These are phyloP conservation scores for Sminthurides bifidus DNA, from an alignment of 1,140 invertebrate species.

Conservation along the genomic window DNA sequence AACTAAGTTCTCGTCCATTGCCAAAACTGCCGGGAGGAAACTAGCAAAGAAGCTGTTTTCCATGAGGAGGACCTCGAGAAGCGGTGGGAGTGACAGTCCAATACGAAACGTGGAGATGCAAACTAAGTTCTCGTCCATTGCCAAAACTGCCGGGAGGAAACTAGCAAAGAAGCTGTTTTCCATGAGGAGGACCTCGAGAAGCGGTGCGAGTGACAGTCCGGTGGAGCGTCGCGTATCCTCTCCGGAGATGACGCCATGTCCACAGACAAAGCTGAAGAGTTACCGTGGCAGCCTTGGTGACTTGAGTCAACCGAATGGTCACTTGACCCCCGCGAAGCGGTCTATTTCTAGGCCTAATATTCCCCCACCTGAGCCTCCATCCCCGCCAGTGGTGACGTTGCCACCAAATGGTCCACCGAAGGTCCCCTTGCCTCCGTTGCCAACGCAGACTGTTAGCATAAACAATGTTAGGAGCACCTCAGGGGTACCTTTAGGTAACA, in stretches of 20 bases:
- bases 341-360: conserved; percentile 20
- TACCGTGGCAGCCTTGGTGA: neutral
- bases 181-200: conserved; percentile 16
- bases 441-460: neutral
- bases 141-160: conserved; percentile 14
- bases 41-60: conserved; percentile 22
- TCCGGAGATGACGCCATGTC: neutral
- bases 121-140: neutral
- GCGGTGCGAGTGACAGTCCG: neutral
- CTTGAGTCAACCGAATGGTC: neutral
- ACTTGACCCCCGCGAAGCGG: conserved; percentile 1
- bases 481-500: neutral
- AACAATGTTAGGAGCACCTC: neutral
- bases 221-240: neutral
- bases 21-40: conserved; percentile 26
- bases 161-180: conserved; percentile 19
- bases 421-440: neutral
- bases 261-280: neutral
- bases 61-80: conserved; percentile 19
- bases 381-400: neutral
- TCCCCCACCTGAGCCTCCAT: conserved; percentile 25
- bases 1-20: conserved; percentile 28
- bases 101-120: neutral
- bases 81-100: neutral
- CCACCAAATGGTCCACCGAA: neutral